A percentile compares a stretch with the other conserved stretches of the same genome.
Evolutionary conservation across 2,113 vertebrate species (phyloP).

Genomic region (Urocynchramus pylzowi): DNA sequence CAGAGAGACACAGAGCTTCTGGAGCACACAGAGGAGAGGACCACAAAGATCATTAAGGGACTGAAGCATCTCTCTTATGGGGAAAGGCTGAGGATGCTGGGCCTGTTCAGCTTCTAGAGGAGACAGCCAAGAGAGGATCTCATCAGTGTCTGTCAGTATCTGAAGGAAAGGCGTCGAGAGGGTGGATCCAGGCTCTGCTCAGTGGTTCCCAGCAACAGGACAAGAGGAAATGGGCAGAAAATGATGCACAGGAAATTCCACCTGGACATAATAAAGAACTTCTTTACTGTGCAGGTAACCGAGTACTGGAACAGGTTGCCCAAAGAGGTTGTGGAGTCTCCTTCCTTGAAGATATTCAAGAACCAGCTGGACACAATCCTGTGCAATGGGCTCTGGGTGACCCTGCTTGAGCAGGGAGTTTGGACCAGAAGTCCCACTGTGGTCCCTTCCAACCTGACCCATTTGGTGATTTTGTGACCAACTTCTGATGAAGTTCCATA

Average conservation of each 20-base stretch:
- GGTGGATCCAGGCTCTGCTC: not conserved
- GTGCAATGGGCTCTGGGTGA: not conserved
- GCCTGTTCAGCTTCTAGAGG: not conserved
- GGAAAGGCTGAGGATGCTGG: not conserved
- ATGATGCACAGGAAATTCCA: not conserved
- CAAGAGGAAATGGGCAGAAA: not conserved
- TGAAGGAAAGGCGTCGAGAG: not conserved
- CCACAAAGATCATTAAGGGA: not conserved
- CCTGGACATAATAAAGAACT: not conserved
- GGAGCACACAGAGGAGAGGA: accelerated
- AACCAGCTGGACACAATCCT: not conserved
- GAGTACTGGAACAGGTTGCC: not conserved
- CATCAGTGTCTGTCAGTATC: not conserved
- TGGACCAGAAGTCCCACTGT: not conserved
- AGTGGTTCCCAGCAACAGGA: not conserved
- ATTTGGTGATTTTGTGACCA: not conserved
- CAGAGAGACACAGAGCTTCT: accelerated
- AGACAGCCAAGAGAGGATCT: not conserved
- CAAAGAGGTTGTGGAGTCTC: not conserved
- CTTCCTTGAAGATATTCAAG: not conserved
- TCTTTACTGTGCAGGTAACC: not conserved
- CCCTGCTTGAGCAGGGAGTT: not conserved
- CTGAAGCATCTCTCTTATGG: not conserved
- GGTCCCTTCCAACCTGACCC: not conserved
- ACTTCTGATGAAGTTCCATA: not conserved